These are phyloP conservation scores for Heliopora coerulea DNA, from an alignment of 92 coral and sea anemone species.

Conservation along the genomic window DNA sequence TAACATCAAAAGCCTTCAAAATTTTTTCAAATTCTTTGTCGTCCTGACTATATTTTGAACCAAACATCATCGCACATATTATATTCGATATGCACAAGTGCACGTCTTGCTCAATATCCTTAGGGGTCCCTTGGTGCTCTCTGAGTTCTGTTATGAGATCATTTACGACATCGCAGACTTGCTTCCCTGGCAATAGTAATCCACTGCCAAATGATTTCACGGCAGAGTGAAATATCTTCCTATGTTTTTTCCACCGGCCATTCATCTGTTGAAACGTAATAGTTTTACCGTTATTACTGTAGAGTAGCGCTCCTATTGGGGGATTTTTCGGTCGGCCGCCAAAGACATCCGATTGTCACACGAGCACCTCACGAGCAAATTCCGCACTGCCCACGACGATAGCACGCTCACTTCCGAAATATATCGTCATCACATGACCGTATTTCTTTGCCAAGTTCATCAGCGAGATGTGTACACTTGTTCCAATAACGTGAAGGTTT, in stretches of 20 bases:
- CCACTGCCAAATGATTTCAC: slow-evolving; percentile 59
- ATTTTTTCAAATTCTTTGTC: slow-evolving; percentile 57
- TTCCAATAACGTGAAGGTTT: slow-evolving; percentile 61
- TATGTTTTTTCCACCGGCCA: slow-evolving; percentile 57
- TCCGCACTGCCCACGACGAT: slow-evolving; percentile 66
- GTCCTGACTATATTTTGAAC: slow-evolving; percentile 57
- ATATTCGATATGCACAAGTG: slow-evolving; percentile 63
- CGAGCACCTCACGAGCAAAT: slow-evolving; percentile 65
- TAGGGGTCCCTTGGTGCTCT: slow-evolving; percentile 31
- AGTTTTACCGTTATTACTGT: slow-evolving; percentile 58
- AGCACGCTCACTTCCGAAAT: slow-evolving; percentile 57
- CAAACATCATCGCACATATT: slow-evolving; percentile 58
- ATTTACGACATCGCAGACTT: slow-evolving; percentile 59
- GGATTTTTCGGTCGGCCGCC: slow-evolving; percentile 72
- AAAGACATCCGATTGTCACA: slow-evolving; percentile 59
- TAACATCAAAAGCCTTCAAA: slow-evolving; percentile 36
- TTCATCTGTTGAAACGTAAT: slow-evolving; percentile 62
- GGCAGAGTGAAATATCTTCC: slow-evolving; percentile 65
- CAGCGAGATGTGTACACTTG: slow-evolving; percentile 55
- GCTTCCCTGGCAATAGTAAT: slow-evolving; percentile 45
- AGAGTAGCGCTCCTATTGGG: slow-evolving; percentile 52
- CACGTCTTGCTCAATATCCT: slow-evolving; percentile 47
- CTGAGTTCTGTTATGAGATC: slow-evolving; percentile 53
- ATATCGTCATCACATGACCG: slow-evolving; percentile 71
- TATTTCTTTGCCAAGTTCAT: slow-evolving; percentile 56